A percentile compares a stretch with the other conserved stretches of the same genome.
These are phyloP conservation scores for Plagodis pulveraria DNA, from an alignment of 2,888 invertebrate genomes.

Conservation along the genomic window DNA sequence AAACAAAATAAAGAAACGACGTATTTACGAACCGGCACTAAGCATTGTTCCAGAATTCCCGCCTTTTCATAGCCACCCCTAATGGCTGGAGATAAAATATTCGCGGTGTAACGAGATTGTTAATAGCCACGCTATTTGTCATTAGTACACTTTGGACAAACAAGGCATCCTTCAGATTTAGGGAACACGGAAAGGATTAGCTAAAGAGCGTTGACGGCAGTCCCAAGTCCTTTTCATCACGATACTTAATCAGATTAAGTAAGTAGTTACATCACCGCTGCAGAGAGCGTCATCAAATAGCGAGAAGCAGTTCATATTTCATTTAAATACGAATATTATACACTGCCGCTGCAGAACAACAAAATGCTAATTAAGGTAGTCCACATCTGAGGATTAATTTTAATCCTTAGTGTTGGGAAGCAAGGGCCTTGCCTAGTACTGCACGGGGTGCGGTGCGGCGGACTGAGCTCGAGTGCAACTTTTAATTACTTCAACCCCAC, in stretches of 20 bases:
- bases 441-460: slow-evolving; percentile 32
- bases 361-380: slow-evolving; percentile 39
- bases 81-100: slow-evolving; percentile 65
- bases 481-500: slow-evolving; percentile 78
- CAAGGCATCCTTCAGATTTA: slow-evolving; percentile 12
- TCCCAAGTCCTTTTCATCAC: slow-evolving; percentile 15
- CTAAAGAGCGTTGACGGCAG: slow-evolving; percentile 11
- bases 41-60: slow-evolving; percentile 70
- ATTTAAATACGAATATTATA: slow-evolving; percentile 27
- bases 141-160: slow-evolving; percentile 34
- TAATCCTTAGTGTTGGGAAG: slow-evolving; percentile 43
- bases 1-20: slow-evolving; percentile 77
- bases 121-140: slow-evolving; percentile 42
- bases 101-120: slow-evolving; percentile 51
- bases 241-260: too few relatives aligned
- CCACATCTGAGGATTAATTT: slow-evolving; percentile 51
- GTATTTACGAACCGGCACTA: slow-evolving; percentile 69
- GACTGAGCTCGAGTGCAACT: slow-evolving; percentile 55
- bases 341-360: slow-evolving; percentile 27
- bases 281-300: too few relatives aligned
- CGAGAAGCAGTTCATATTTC: slow-evolving; percentile 22
- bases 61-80: slow-evolving; percentile 59
- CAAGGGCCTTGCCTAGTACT: slow-evolving; percentile 35
- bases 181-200: slow-evolving; percentile 18
- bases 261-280: too few relatives aligned